These are phyloP conservation scores for Ditula angustiorana DNA, from an alignment of 2,888 invertebrate species.

Conservation along the genomic window DNA sequence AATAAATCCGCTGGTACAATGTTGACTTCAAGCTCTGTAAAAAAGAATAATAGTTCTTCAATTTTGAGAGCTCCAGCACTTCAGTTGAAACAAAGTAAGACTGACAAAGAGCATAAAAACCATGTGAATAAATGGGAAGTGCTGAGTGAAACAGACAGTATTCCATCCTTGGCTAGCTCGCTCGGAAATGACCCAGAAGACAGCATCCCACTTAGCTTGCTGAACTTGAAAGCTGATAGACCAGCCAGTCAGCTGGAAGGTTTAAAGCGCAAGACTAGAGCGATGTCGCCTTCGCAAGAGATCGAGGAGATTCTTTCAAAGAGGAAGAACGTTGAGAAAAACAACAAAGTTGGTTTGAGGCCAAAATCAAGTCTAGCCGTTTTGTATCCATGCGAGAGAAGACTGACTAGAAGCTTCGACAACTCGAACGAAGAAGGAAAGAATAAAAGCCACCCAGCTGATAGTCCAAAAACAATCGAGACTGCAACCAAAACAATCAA, in stretches of 20 bases:
- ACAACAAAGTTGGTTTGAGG: slow-evolving; percentile 65
- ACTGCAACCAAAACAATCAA: slow-evolving; percentile 58
- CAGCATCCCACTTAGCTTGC: slow-evolving; percentile 82
- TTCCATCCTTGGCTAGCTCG: slow-evolving; percentile 81
- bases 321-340: slow-evolving; percentile 70
- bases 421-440: slow-evolving; percentile 65
- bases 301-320: slow-evolving; percentile 83
- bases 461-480: slow-evolving; percentile 56
- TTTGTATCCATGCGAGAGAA: slow-evolving; percentile 72
- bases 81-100: slow-evolving; percentile 73
- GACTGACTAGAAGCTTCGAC: slow-evolving; percentile 75
- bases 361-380: slow-evolving; percentile 80
- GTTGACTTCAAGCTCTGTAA: slow-evolving; percentile 55
- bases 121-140: slow-evolving; percentile 85
- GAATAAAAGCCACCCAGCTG: slow-evolving; percentile 61
- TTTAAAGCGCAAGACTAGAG: slow-evolving; percentile 84
- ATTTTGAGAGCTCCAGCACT: slow-evolving; percentile 77
- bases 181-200: slow-evolving; percentile 85
- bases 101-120: slow-evolving; percentile 72
- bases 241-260: slow-evolving; percentile 68
- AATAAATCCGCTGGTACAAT: slow-evolving; percentile 53
- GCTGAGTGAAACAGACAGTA: slow-evolving; percentile 86
- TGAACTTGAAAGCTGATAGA: slow-evolving; percentile 73
- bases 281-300: slow-evolving; percentile 86
- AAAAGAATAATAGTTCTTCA: slow-evolving; percentile 64